These are phyloP conservation scores for Paedocypris sp. DNA, from an alignment of 2,113 vertebrate genomes.

Conservation along the genomic window DNA sequence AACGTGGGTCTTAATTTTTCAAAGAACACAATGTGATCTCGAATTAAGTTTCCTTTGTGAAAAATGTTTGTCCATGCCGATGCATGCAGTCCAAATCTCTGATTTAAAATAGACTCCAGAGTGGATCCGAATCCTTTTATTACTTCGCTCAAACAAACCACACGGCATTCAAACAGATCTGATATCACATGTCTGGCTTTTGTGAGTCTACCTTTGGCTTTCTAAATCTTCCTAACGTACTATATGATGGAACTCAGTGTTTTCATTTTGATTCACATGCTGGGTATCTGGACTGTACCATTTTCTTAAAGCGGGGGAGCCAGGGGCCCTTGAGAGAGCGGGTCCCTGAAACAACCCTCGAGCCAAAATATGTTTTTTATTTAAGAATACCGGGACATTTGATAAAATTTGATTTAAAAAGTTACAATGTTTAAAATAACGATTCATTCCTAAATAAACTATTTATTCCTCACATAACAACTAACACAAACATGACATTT, in stretches of 20 bases:
- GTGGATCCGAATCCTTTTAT: not conserved
- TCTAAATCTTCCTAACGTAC: not conserved
- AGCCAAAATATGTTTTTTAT: too few relatives aligned
- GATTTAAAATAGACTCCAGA: not conserved
- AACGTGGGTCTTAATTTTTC: not conserved
- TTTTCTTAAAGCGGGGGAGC: not conserved
- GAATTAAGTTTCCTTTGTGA: not conserved
- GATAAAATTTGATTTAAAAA: too few relatives aligned
- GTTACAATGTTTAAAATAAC: too few relatives aligned
- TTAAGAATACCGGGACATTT: too few relatives aligned
- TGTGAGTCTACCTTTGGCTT: not conserved
- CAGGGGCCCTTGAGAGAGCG: too few relatives aligned
- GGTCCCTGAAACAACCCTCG: too few relatives aligned
- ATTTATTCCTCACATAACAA: too few relatives aligned
- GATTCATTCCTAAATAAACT: too few relatives aligned
- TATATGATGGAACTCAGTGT: slow-evolving; percentile 11
- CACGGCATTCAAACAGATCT: not conserved
- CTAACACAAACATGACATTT: too few relatives aligned
- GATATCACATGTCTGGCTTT: not conserved
- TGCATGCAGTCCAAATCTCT: not conserved
- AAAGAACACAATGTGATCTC: not conserved
- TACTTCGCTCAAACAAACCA: not conserved
- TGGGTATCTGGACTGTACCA: slow-evolving; percentile 27
- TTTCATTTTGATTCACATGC: slow-evolving; percentile 18
- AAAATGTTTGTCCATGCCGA: not conserved